Evolutionary conservation across 2,888 invertebrate species (phyloP).

Genomic region (Coenonympha glycerion): DNA sequence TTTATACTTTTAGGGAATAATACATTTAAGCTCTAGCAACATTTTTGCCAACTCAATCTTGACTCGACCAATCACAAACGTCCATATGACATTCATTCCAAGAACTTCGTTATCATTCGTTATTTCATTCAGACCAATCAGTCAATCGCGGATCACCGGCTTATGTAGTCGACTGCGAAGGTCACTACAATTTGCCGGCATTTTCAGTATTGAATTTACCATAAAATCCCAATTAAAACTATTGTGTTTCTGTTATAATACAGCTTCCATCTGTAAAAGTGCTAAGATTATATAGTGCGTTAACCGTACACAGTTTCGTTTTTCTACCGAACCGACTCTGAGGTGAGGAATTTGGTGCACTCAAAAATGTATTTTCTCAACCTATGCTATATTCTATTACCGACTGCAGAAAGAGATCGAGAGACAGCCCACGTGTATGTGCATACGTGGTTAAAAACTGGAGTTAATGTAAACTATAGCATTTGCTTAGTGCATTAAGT

Average conservation of each 20-base stretch:
- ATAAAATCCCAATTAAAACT: constrained; percentile 34
- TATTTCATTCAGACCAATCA: constrained; percentile 31
- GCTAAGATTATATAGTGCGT: constrained; percentile 46
- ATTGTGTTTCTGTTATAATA: constrained; percentile 40
- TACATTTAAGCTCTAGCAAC: neutral
- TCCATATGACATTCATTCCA: neutral
- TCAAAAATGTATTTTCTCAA: constrained; percentile 41
- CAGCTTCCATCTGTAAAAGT: constrained; percentile 49
- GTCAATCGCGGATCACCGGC: constrained; percentile 61
- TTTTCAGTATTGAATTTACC: constrained; percentile 44
- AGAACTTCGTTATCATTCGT: neutral
- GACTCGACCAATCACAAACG: constrained; percentile 1
- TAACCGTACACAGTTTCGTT: constrained; percentile 45
- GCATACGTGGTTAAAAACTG: constrained; percentile 31
- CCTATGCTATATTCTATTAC: too few species aligned
- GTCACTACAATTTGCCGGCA: constrained; percentile 63
- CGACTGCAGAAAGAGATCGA: neutral
- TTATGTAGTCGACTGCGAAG: constrained; percentile 55
- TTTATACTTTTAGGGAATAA: neutral
- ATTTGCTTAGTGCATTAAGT: neutral
- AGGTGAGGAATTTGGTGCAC: constrained; percentile 51
- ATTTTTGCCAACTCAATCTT: neutral
- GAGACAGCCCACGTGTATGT: constrained; percentile 43
- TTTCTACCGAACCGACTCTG: constrained; percentile 52
- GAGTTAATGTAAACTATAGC: neutral